Conservation (phyloP, 2,797 vertebrate species). For the Apodemus agrarius region DNA sequence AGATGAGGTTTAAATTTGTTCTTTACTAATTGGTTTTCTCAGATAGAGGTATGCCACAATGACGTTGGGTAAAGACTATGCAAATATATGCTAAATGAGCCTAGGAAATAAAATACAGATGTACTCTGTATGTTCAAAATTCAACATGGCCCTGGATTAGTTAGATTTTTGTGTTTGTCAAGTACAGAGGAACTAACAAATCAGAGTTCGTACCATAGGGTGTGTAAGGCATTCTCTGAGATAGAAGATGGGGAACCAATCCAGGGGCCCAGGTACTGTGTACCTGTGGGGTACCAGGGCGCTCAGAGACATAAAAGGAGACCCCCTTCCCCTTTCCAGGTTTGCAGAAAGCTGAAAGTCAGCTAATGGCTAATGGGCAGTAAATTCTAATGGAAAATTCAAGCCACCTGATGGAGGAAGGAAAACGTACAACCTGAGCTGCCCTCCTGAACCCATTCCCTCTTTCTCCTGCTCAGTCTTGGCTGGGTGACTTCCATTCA, state of each 20-base stretch:
- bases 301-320: not conserved
- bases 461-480: not conserved
- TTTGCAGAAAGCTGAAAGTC: not conserved
- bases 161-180: not conserved
- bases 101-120: slow-evolving; percentile 34
- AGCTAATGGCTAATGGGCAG: not conserved
- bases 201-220: not conserved
- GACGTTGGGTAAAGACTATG: slow-evolving; percentile 6
- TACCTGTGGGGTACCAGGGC: too few relatives aligned
- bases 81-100: slow-evolving; percentile 55
- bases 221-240: not conserved
- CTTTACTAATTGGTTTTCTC: slow-evolving; percentile 67
- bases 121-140: slow-evolving; percentile 1
- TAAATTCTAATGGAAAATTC: not conserved
- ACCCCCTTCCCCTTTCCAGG: not conserved
- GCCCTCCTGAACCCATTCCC: not conserved
- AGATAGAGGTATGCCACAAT: not conserved
- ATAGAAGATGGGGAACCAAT: not conserved
- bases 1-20: slow-evolving; percentile 33
- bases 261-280: not conserved
- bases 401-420: not conserved
- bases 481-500: not conserved
- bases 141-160: not conserved
- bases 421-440: not conserved
- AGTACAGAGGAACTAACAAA: not conserved